These are phyloP conservation scores for Anguilla japonica DNA, from an alignment of 2,113 vertebrate species.

Conservation along the genomic window DNA sequence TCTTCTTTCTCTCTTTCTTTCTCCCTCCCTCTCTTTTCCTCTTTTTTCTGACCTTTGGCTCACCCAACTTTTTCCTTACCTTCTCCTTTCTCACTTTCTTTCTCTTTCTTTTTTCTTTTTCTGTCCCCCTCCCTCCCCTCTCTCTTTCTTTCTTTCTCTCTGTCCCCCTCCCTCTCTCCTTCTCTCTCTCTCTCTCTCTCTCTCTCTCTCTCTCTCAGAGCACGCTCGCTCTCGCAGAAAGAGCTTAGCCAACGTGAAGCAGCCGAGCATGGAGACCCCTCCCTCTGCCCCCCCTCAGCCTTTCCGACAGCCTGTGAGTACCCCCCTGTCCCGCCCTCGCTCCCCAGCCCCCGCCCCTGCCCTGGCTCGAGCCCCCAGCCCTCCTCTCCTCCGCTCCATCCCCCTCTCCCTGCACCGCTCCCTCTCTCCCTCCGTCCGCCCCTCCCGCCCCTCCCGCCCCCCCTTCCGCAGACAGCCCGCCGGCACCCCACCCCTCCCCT, in stretches of 20 bases:
- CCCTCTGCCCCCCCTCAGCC: conserved; percentile 78
- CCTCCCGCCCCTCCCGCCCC: conserved; percentile 32
- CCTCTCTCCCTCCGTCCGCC: conserved; percentile 33
- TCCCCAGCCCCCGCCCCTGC: not conserved
- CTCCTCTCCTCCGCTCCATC: conserved; percentile 15
- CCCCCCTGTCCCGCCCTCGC: not conserved
- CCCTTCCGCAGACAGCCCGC: not conserved
- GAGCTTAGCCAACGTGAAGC: conserved; percentile 88
- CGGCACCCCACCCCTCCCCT: not conserved
- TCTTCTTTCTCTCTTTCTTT: not conserved
- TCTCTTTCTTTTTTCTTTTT: not conserved
- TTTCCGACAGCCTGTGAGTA: conserved; percentile 88
- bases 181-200: not conserved
- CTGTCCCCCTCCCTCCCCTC: too few species aligned
- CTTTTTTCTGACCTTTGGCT: not conserved
- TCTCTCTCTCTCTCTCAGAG: conserved; percentile 57
- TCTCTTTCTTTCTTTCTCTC: not conserved
- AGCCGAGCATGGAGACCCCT: conserved; percentile 90
- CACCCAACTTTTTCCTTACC: too few species aligned
- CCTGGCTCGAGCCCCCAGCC: conserved; percentile 28
- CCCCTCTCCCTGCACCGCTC: conserved; percentile 24
- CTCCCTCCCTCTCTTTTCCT: too few species aligned
- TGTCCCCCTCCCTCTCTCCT: not conserved
- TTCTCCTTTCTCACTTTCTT: not conserved
- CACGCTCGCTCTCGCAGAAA: conserved; percentile 84